These are phyloP conservation scores for Conopomorpha cramerella DNA, from an alignment of 1,140 invertebrate species.

Conservation along the genomic window DNA sequence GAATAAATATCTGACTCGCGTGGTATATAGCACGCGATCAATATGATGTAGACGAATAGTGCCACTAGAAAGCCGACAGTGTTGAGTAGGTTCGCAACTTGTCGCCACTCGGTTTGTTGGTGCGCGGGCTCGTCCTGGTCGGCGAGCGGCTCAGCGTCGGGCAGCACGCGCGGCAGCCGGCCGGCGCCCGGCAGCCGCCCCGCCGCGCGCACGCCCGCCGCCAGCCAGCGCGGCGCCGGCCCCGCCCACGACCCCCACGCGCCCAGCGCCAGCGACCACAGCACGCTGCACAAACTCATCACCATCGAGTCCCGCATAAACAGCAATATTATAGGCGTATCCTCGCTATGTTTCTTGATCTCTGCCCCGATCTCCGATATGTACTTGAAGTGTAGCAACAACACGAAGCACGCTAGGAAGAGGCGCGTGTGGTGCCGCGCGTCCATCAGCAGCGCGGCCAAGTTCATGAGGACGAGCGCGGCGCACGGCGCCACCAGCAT, in stretches of 20 bases:
- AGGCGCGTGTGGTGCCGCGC: constrained; percentile 35
- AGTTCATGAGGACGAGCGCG: constrained; percentile 27
- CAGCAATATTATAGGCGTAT: constrained; percentile 37
- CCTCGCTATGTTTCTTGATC: constrained; percentile 38
- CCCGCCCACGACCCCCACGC: constrained; percentile 32
- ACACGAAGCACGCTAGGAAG: constrained; percentile 34
- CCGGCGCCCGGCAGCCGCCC: constrained; percentile 26
- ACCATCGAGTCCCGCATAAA: constrained; percentile 45
- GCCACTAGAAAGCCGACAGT: constrained; percentile 25
- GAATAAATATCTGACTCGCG: no score
- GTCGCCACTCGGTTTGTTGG: constrained; percentile 24
- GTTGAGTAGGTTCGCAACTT: constrained; percentile 35
- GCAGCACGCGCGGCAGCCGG: constrained; percentile 20
- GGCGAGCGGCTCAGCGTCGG: constrained; percentile 15
- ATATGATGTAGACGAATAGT: constrained; percentile 25
- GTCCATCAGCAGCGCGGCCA: constrained; percentile 30
- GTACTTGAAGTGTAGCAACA: constrained; percentile 42
- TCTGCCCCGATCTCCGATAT: constrained; percentile 38
- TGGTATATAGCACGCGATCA: constrained; percentile 33
- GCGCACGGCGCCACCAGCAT: constrained; percentile 34
- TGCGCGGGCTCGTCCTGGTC: constrained; percentile 9
- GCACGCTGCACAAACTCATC: constrained; percentile 24
- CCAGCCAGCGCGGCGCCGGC: constrained; percentile 28
- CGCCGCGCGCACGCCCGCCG: constrained; percentile 16
- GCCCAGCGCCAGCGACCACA: constrained; percentile 28